These are phyloP conservation scores for Fragum fragum DNA, from an alignment of 2,888 invertebrate genomes.

Conservation along the genomic window DNA sequence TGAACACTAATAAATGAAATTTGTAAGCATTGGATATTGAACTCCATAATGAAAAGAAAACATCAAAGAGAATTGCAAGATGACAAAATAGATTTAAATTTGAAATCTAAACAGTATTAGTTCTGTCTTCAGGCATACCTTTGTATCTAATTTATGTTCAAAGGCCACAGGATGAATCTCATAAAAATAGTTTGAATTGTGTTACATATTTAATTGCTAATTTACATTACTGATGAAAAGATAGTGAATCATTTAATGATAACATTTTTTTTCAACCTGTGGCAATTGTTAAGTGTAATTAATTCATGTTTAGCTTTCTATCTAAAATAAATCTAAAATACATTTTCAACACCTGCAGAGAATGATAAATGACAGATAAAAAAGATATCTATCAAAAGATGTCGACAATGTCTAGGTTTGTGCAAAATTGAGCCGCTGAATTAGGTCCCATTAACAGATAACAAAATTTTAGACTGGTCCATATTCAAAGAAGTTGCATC, in stretches of 20 bases:
- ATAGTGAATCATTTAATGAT: background rate
- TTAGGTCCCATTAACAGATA: too few species aligned
- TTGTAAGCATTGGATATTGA: background rate
- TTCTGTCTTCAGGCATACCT: background rate
- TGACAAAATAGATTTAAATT: background rate
- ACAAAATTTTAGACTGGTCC: too few species aligned
- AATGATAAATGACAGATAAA: background rate
- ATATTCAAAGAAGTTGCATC: too few species aligned
- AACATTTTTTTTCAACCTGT: background rate
- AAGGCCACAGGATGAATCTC: background rate
- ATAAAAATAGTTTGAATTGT: conserved; percentile 26
- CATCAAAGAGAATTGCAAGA: background rate
- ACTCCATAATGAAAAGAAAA: background rate
- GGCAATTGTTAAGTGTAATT: background rate
- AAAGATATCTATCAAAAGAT: too few species aligned
- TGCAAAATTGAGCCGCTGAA: too few species aligned
- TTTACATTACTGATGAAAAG: conserved; percentile 18
- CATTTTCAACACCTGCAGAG: background rate
- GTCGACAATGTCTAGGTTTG: too few species aligned
- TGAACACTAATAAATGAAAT: background rate
- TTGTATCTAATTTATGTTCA: conserved; percentile 2
- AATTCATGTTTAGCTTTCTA: background rate
- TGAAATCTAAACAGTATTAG: background rate
- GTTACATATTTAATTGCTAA: conserved; percentile 26
- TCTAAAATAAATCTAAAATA: conserved; percentile 1